These are phyloP conservation scores for honey bee (Apis mellifera) DNA, from an alignment of 1,140 invertebrate genomes.

Conservation along the genomic window Amel_HAv3.1 CM009944.2:7351501-7352000, in stretches of 20 bases:
- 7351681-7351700: too few species aligned
- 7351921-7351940: not conserved
- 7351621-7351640: too few species aligned
- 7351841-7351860: slow-evolving; percentile 39
- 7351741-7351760: slow-evolving; percentile 50
- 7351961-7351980: not conserved
- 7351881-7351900: slow-evolving; percentile 40
- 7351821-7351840: slow-evolving; percentile 53
- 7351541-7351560: not conserved
- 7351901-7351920: slow-evolving; percentile 60
- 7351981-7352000: not conserved
- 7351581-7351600: too few species aligned
- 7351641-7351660: too few species aligned
- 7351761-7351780: slow-evolving; percentile 22
- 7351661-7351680: too few species aligned
- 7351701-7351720: too few species aligned
- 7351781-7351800: slow-evolving; percentile 51
- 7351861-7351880: not conserved
- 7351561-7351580: too few species aligned
- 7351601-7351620: too few species aligned
- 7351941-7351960: not conserved
- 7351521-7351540: not conserved
- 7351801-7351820: slow-evolving; percentile 51
- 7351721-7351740: slow-evolving; percentile 38
- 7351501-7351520: not conserved